Evolutionary conservation across 1,140 invertebrate genomes (phyloP), one percentile per base, ranked within the genome.

Genomic region (Heliothis virescens): DNA sequence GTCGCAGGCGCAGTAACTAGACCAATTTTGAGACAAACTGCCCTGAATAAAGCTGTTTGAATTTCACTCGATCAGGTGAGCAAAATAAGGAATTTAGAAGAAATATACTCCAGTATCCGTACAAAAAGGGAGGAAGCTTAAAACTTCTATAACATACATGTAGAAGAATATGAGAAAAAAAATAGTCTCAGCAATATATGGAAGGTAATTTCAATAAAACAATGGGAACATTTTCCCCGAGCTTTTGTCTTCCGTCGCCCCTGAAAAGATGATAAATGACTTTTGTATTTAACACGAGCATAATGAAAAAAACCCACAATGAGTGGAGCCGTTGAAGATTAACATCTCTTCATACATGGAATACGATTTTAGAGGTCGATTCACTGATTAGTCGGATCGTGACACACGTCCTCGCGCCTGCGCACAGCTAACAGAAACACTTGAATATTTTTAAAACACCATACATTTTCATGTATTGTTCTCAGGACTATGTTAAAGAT

Each of bases 321-420:
- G 50, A 65, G 29, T 47, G 18, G n/a, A 59, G 53, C 29, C 18
- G 15, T 9, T 48, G 55, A n/a, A 63, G 74, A 76, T 76, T 76
- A 76, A 26, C 18, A 76, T 76, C 74, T 52, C 15, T 63, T 62
- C 13, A 60, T 47, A 62, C 59, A 65, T 63, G 74, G 57, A 47
- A 52, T 47, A 60, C 60, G 47, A 53, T 76, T 76, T 63, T 34
- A 75, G 16, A 76, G 74, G 74, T 63, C 74, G 74, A 76, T 76
- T 76, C 15, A 53, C 74, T 76, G 60, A 76, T 76, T 65, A 76
- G 59, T 63, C 4, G 41, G 48, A 18, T 76, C 74, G 74, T 76
- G 74, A 63, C 59, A 76, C 21, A 18, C 60, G 48, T 65, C 74
- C 59, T 55, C 57, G 74, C 34, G 47, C 1, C 18, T 41, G 34